These are phyloP conservation scores for Magallana gigas DNA, from an alignment of 1,140 invertebrate genomes.

Conservation along the genomic window DNA sequence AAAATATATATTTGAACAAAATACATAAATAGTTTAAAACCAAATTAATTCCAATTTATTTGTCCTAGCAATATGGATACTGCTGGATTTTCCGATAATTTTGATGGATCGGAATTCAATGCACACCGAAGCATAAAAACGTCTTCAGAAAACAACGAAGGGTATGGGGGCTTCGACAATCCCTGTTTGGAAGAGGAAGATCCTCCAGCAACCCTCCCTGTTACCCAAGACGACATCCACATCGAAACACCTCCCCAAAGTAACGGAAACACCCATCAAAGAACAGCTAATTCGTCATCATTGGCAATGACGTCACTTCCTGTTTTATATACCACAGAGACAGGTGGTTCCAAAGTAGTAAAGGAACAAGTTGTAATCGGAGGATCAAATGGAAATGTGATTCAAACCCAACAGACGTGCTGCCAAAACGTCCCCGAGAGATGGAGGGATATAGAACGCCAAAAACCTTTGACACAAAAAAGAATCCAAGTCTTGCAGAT, in stretches of 20 bases:
- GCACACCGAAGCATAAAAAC: background rate
- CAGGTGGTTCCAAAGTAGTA: slow-evolving; percentile 48
- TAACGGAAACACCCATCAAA: background rate
- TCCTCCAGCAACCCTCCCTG: background rate
- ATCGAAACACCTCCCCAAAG: background rate
- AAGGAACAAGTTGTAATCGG: slow-evolving; percentile 53
- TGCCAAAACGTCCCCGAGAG: slow-evolving; percentile 40
- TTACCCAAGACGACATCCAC: slow-evolving; percentile 2
- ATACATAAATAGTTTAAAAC: no score
- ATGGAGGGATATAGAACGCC: slow-evolving; percentile 43
- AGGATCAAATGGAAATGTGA: slow-evolving; percentile 44
- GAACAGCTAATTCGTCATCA: background rate
- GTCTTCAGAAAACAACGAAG: background rate
- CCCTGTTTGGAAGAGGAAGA: background rate
- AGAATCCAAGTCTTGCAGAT: slow-evolving; percentile 60
- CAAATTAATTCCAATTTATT: background rate
- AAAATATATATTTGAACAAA: no score
- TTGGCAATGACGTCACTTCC: slow-evolving; percentile 15
- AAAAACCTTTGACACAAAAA: slow-evolving; percentile 57
- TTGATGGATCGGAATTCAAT: slow-evolving; percentile 13
- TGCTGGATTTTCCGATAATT: background rate
- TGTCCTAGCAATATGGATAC: background rate
- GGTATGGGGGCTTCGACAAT: background rate
- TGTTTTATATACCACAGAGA: slow-evolving; percentile 48
- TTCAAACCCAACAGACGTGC: slow-evolving; percentile 48